Evolutionary conservation across 2,113 vertebrate genomes (phyloP).

Genomic region (Pseudorectes ferrugineus): DNA sequence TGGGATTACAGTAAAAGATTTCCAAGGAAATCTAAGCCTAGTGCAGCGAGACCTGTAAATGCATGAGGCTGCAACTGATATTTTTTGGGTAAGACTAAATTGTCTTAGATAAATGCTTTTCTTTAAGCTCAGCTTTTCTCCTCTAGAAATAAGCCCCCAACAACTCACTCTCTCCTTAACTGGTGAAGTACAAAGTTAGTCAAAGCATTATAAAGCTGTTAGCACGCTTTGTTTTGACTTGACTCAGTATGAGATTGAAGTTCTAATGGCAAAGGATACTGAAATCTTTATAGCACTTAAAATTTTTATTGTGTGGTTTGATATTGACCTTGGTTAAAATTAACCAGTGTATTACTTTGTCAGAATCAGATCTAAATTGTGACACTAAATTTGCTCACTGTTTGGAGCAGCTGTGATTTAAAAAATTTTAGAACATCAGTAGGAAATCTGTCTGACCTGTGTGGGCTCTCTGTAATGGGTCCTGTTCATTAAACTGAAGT

Average conservation of each 20-base stretch:
- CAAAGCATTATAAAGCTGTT: not conserved
- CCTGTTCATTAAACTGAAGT: conserved; percentile 48
- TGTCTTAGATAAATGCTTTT: not conserved
- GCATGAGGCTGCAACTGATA: not conserved
- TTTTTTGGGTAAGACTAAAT: not conserved
- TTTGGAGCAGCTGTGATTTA: conserved; percentile 39
- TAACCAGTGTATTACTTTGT: conserved; percentile 3
- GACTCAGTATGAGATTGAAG: not conserved
- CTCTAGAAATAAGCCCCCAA: not conserved
- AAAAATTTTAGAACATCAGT: conserved; percentile 14
- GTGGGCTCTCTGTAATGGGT: not conserved
- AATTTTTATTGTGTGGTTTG: conserved; percentile 37
- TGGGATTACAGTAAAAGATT: not conserved
- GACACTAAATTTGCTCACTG: conserved; percentile 47
- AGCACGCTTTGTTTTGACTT: not conserved
- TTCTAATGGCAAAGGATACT: conserved; percentile 23
- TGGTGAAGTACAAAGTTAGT: not conserved
- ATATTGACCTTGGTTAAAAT: conserved; percentile 39
- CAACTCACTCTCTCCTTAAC: not conserved
- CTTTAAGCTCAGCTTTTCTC: not conserved
- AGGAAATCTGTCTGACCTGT: conserved; percentile 37
- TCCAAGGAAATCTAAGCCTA: not conserved
- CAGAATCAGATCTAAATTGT: conserved; percentile 33
- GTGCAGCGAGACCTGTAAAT: not conserved
- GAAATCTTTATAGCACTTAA: conserved; percentile 49